Evolutionary conservation across 1,140 invertebrate genomes (phyloP), one percentile per base, ranked within the genome.

Genomic region (Zaprionus davidi): DNA sequence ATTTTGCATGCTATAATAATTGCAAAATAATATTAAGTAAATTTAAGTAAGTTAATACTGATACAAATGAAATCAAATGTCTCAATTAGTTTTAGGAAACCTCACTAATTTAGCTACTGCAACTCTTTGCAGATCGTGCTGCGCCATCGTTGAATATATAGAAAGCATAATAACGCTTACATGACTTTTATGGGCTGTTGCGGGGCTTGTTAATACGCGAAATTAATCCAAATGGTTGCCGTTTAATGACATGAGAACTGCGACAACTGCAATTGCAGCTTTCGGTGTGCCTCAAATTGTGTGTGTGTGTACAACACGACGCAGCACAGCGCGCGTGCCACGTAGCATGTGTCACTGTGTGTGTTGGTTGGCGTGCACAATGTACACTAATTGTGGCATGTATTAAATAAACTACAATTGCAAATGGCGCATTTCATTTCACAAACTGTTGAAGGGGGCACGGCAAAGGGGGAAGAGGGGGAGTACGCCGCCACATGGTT

Each of bases 381-480:
- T 77, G 69, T 57, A 76, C 79, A 88, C 84, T 88, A 88, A 88
- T 88, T 88, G 84, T 82, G 85, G 85, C 78, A 84, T 88, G 73
- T 76, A 71, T 90, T 84, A 88, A 88, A 88, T 88, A 90, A 88
- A 88, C 84, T 90, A 90, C 84, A 88, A 88, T 88, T 88, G 84
- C 85, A 85, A 88, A 88, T 88, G 84, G 85, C 85, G 84, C 84
- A 88, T 84, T 84, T 80, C 82, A 84, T 82, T 79, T 64, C 53
- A 65, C 15, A 53, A 62, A 70, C 34, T 44, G 49, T 24, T 1
- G 46, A 22, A 28, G 46, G 17, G 20, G 7, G 51, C 58, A 11
- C 9, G 22, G 17, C 15, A 2, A 31, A 36, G 15, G 41, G 41
- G 24, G 15, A 20, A 38, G 53, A 36, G 22, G 24, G 44, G 17